phyloP scores from a whole-genome alignment of 1,140 invertebrate species.

The Probaryconus sp. region DNA sequence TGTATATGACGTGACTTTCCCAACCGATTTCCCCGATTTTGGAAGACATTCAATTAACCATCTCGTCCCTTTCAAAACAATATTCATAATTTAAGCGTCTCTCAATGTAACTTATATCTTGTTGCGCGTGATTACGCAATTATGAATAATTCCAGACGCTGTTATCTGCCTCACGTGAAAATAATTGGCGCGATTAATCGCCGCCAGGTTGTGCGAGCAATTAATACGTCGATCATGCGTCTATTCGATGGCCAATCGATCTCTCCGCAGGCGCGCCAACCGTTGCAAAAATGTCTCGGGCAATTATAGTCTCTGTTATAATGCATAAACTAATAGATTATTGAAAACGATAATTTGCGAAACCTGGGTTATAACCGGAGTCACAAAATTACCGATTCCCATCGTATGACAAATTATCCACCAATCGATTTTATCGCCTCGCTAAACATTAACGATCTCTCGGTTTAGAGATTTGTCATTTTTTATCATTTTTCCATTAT shows the following conservation, averaged over 20 bases:
- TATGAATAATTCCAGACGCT: constrained; percentile 15
- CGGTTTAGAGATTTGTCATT: too few species aligned
- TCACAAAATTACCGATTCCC: too few species aligned
- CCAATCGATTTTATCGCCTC: too few species aligned
- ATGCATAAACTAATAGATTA: background rate
- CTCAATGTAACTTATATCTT: constrained; percentile 31
- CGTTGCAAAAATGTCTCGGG: constrained; percentile 11
- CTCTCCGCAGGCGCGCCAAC: background rate
- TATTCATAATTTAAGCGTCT: background rate
- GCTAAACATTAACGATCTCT: too few species aligned
- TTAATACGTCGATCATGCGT: constrained; percentile 44
- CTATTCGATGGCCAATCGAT: constrained; percentile 22
- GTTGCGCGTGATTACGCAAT: constrained; percentile 19
- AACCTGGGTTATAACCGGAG: background rate
- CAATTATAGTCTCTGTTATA: constrained; percentile 1
- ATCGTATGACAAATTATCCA: too few species aligned
- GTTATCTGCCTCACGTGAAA: constrained; percentile 14
- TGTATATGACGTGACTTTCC: too few species aligned
- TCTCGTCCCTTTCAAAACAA: too few species aligned
- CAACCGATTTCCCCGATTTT: too few species aligned
- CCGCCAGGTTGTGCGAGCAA: constrained; percentile 23
- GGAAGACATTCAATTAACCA: too few species aligned
- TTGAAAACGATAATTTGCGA: background rate
- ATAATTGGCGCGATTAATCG: constrained; percentile 53
- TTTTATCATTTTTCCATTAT: too few species aligned